A percentile compares a stretch with the other conserved stretches of the same genome.
Conservation (phyloP, 2,888 invertebrate genomes). For the Amiota mariae region DNA sequence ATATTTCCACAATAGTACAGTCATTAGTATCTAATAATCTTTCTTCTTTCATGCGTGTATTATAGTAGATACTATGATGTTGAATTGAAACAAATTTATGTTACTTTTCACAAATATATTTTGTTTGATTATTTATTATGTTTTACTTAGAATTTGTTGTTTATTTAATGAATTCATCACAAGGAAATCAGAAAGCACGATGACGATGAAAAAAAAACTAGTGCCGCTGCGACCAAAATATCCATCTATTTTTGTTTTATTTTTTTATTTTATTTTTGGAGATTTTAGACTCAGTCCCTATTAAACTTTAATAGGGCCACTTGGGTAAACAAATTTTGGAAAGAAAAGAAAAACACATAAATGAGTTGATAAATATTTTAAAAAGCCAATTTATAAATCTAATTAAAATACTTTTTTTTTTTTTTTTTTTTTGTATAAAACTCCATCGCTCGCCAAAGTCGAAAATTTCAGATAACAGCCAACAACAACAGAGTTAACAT, state of each 20-base stretch:
- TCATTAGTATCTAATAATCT: too few relatives aligned
- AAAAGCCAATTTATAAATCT: slow-evolving; percentile 2
- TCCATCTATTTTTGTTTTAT: too few relatives aligned
- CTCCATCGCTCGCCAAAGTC: neutral
- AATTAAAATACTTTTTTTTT: too few relatives aligned
- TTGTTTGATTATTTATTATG: neutral
- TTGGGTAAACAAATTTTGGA: slow-evolving; percentile 21
- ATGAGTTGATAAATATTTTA: slow-evolving; percentile 3
- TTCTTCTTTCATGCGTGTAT: too few relatives aligned
- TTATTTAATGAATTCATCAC: neutral
- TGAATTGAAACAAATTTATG: neutral
- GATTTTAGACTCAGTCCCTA: neutral
- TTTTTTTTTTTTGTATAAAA: too few relatives aligned
- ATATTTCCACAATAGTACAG: too few relatives aligned
- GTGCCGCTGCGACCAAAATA: too few relatives aligned
- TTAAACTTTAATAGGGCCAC: slow-evolving; percentile 7
- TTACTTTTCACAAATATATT: neutral
- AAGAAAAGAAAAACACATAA: slow-evolving; percentile 20
- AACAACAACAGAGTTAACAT: too few relatives aligned
- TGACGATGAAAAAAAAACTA: too few relatives aligned
- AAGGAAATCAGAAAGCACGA: neutral
- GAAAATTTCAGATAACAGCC: too few relatives aligned
- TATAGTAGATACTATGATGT: too few relatives aligned
- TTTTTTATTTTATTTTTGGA: too few relatives aligned
- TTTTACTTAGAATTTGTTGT: neutral